Evolutionary conservation across 2,797 vertebrate species (phyloP), one percentile per base, ranked within the genome.

Genomic region (Ficedula albicollis): DNA sequence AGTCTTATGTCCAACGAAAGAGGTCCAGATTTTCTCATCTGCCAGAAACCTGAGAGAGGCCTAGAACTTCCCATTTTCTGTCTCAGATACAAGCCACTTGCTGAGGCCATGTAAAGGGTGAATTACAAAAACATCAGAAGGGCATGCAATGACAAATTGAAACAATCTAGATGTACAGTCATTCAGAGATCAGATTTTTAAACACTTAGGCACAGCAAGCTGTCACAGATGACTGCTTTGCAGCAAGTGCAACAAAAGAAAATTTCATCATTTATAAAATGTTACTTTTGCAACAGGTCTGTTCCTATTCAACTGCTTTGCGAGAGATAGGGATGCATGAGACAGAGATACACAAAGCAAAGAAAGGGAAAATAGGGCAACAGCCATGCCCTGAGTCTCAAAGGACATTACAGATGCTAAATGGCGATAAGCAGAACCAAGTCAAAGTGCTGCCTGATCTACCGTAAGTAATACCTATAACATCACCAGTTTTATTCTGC

Each of bases 231-330:
- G 25, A 41, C 46, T 51, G 27, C 32, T 91, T 52, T 76, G 48
- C 23, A 14, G 39, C 19, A 55, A 74, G 34, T 22, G 15, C 74
- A 69, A 25, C 11, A 22, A 39, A 69, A 76, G 17, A 52, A 70
- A 87, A 80, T 56, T 7, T 49, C 68, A 69, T 58, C 15, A 15
- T 92, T 93, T 77, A 26, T 89, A 93, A 96, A 91, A 64, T 30
- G 29, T 69, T 95, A 34, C 34, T 96, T 95, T 95, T 97, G 77
- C 97, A 98, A 98, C 98, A 99, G 99, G 97, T 99, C 92, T 98
- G 96, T 95, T 98, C 98, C 94, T 99, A 99, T 97, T 98, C 98
- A 67, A 98, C 98, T 83, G 98, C 98, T 95, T 96, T 99, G 96
- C 98, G 95, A 96, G 97, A 96, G 95, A 88, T 98, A 74, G 98